Evolutionary conservation across 2,888 invertebrate genomes (phyloP).

Genomic region (Meteorus cinctellus): DNA sequence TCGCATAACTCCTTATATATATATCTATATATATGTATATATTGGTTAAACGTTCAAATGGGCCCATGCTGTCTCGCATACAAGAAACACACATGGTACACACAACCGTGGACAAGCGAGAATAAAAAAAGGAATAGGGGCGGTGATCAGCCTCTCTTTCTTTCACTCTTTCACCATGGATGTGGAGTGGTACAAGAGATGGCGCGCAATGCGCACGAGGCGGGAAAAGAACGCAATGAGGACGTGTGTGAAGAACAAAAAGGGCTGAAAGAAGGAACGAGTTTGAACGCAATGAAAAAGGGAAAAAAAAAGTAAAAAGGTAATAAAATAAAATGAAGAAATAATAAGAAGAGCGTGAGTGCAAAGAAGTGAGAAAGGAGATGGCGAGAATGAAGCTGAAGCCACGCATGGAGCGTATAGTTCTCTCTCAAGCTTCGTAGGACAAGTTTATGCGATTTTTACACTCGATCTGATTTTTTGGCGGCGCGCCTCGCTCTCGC

Average conservation of each 20-base stretch:
- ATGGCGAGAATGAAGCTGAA: slow-evolving; percentile 41
- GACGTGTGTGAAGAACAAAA: slow-evolving; percentile 23
- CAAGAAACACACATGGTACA: slow-evolving; percentile 22
- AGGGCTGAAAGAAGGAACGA: slow-evolving; percentile 33
- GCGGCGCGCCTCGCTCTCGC: slow-evolving; percentile 72
- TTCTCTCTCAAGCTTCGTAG: slow-evolving; percentile 63
- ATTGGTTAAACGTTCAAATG: slow-evolving; percentile 46
- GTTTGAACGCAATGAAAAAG: slow-evolving; percentile 20
- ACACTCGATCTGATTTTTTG: slow-evolving; percentile 74
- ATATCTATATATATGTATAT: neutral
- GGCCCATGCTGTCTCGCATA: slow-evolving; percentile 44
- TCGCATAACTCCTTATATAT: slow-evolving; percentile 63
- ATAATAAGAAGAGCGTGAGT: slow-evolving; percentile 33
- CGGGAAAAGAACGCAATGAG: slow-evolving; percentile 50
- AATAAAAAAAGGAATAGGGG: slow-evolving; percentile 68
- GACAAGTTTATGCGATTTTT: slow-evolving; percentile 74
- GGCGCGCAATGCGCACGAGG: slow-evolving; percentile 55
- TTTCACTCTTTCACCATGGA: slow-evolving; percentile 50
- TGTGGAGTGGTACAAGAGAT: slow-evolving; percentile 61
- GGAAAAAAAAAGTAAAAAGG: slow-evolving; percentile 33
- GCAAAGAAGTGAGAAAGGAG: slow-evolving; percentile 38
- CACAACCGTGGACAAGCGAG: slow-evolving; percentile 61
- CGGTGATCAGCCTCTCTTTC: slow-evolving; percentile 69
- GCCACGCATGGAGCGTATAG: slow-evolving; percentile 61
- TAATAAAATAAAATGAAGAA: slow-evolving; percentile 2